A percentile compares a stretch with the other conserved stretches of the same genome.
Conservation (phyloP, 2,888 invertebrate genomes). For the Agonopterix arenella region DNA sequence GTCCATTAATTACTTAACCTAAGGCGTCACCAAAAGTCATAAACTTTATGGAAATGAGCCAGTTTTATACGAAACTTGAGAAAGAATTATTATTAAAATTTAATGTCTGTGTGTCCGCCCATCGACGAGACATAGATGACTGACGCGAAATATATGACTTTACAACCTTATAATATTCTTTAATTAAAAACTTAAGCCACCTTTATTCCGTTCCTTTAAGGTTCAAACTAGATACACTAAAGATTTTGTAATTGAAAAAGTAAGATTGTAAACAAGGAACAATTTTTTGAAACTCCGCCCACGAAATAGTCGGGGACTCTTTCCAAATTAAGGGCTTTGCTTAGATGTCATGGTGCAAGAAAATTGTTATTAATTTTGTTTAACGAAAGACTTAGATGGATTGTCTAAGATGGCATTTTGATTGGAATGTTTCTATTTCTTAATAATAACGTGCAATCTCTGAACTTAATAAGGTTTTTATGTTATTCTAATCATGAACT, state of each 20-base stretch:
- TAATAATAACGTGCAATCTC: too few species aligned
- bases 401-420: too few species aligned
- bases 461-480: too few species aligned
- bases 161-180: conserved; percentile 15
- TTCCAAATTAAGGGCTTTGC: conserved; percentile 45
- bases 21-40: conserved; percentile 12
- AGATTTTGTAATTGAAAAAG: neutral
- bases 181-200: neutral
- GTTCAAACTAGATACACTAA: conserved; percentile 9
- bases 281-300: conserved; percentile 40
- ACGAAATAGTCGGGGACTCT: conserved; percentile 28
- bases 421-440: too few species aligned
- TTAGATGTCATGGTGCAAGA: conserved; percentile 50
- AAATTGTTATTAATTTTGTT: conserved; percentile 39
- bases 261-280: conserved; percentile 22
- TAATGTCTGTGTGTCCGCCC: conserved; percentile 44
- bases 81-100: conserved; percentile 29
- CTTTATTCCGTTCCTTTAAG: conserved; percentile 3
- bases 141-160: conserved; percentile 34
- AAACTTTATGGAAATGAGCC: conserved; percentile 13
- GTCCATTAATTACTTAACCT: neutral
- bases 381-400: neutral
- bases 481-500: too few species aligned
- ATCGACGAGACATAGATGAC: conserved; percentile 38
- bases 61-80: conserved; percentile 12